Evolutionary conservation across 2,888 invertebrate genomes (phyloP).

Genomic region (Cactoblastis cactorum): DNA sequence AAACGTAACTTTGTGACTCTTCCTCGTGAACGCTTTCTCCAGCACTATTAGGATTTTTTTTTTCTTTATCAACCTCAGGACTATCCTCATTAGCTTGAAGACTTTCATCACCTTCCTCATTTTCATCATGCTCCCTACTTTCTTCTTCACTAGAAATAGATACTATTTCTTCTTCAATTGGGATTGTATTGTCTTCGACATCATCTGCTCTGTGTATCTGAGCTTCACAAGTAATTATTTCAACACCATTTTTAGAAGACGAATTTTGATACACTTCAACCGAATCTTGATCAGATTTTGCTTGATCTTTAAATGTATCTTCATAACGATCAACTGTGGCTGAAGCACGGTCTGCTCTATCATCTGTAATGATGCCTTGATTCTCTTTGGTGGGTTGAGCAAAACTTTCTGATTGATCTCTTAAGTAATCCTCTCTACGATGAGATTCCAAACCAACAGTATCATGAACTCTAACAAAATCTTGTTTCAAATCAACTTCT

Average conservation of each 20-base stretch:
- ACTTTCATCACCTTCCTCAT: background rate
- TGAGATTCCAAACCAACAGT: background rate
- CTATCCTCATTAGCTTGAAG: background rate
- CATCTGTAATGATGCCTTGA: background rate
- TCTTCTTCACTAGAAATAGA: background rate
- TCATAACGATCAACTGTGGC: background rate
- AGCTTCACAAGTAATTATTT: conserved; percentile 9
- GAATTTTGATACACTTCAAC: background rate
- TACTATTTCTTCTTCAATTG: background rate
- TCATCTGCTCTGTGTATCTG: conserved; percentile 12
- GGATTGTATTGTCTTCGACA: background rate
- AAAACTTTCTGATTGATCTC: background rate
- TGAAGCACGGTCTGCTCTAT: background rate
- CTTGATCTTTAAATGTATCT: background rate
- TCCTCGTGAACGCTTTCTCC: background rate
- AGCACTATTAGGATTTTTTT: background rate
- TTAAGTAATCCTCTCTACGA: background rate
- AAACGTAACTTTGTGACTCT: background rate
- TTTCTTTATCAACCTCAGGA: background rate
- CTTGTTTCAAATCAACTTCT: background rate
- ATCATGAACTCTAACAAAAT: background rate
- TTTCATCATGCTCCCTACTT: background rate
- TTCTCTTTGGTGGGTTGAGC: background rate
- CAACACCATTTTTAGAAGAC: background rate
- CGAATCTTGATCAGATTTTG: background rate